phyloP scores from a whole-genome alignment of 35 echinoderm and acorn worm species.

The Ptychodera flava region DNA sequence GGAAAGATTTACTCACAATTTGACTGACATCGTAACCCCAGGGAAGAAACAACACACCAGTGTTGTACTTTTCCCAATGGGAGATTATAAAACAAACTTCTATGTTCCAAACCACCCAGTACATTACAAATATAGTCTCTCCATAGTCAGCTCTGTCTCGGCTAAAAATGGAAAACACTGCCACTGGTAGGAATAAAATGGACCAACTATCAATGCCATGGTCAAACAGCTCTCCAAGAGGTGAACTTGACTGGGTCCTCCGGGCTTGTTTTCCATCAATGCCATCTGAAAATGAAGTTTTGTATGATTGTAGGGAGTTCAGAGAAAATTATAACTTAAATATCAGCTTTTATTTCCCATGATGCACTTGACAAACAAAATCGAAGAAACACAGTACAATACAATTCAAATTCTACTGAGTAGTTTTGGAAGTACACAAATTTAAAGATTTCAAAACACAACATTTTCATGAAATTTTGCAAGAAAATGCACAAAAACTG shows the following conservation, averaged over 20 bases:
- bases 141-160: conserved; percentile 60
- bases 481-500: no score
- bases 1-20: conserved; percentile 42
- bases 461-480: no score
- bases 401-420: no score
- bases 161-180: conserved; percentile 71
- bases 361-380: no score
- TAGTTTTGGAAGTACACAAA: no score
- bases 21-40: conserved; percentile 97
- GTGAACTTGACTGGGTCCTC: conserved; percentile 80
- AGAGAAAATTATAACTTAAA: no score
- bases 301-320: no score
- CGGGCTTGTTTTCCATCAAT: conserved; percentile 96
- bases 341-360: no score
- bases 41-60: conserved; percentile 70
- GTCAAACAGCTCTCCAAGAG: conserved; percentile 91
- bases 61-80: conserved; percentile 94
- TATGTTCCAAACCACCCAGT: conserved; percentile 52
- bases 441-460: no score
- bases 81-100: conserved; percentile 49
- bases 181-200: conserved; percentile 50
- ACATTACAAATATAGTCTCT: conserved; percentile 49
- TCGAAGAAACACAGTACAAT: no score
- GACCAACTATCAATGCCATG: conserved; percentile 89
- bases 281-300: conserved; percentile 77